Evolutionary conservation across 2,113 vertebrate genomes (phyloP).

Genomic region (Equus quagga): DNA sequence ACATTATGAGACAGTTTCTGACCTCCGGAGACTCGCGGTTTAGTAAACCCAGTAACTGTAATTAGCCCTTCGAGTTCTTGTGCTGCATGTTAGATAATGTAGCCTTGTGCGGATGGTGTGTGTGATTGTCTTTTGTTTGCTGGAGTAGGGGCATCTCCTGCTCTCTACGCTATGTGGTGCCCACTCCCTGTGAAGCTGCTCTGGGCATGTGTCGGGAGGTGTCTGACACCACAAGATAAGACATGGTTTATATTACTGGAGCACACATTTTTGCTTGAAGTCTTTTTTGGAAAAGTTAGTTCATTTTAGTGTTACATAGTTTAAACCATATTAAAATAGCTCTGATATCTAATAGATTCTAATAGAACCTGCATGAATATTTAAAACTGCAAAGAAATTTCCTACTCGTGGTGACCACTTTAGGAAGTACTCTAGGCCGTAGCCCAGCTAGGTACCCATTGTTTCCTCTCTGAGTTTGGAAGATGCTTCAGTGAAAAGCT

Average conservation of each 20-base stretch:
- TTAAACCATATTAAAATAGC: not conserved
- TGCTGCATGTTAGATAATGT: not conserved
- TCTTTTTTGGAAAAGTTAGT: not conserved
- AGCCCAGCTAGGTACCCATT: not conserved
- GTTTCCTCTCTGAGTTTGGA: not conserved
- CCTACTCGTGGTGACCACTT: not conserved
- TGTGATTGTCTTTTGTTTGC: not conserved
- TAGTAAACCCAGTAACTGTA: not conserved
- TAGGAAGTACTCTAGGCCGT: not conserved
- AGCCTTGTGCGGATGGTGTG: not conserved
- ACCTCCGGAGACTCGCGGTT: not conserved
- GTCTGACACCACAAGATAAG: not conserved
- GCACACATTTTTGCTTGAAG: not conserved
- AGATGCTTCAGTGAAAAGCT: not conserved
- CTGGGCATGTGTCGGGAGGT: not conserved
- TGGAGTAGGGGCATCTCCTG: not conserved
- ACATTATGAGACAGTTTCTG: not conserved
- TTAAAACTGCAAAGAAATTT: slow-evolving; percentile 12
- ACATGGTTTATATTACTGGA: not conserved
- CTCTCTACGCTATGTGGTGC: rapidly evolving
- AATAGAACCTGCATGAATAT: not conserved
- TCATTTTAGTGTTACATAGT: not conserved
- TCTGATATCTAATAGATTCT: not conserved
- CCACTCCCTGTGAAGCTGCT: too few relatives aligned
- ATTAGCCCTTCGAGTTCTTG: not conserved